phyloP scores from a whole-genome alignment of 2,888 invertebrate species.

The Operophtera brumata region DNA sequence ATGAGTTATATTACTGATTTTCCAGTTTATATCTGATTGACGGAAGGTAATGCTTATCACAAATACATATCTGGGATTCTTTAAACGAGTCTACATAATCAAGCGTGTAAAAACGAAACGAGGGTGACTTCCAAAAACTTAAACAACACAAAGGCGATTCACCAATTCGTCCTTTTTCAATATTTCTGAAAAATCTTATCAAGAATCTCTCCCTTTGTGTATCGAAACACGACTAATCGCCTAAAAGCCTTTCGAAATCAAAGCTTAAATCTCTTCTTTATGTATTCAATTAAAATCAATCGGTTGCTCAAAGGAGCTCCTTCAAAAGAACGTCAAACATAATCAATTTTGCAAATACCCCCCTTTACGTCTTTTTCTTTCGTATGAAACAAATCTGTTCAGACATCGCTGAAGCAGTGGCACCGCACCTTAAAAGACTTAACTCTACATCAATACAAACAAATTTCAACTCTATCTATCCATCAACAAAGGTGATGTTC shows the following conservation, averaged over 20 bases:
- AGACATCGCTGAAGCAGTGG: slow-evolving; percentile 42
- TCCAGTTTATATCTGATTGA: no score
- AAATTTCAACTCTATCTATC: slow-evolving; percentile 18
- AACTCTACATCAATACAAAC: not conserved
- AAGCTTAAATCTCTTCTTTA: slow-evolving; percentile 49
- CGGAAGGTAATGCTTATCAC: no score
- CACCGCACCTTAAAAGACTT: slow-evolving; percentile 27
- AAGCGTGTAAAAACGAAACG: no score
- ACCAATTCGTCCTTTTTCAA: no score
- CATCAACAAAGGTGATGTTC: slow-evolving; percentile 6
- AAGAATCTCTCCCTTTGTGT: slow-evolving; percentile 49
- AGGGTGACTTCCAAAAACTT: no score
- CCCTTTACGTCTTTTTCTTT: slow-evolving; percentile 61
- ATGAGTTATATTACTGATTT: no score
- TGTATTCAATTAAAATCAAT: slow-evolving; percentile 75
- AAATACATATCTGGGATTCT: no score
- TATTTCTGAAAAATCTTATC: slow-evolving; percentile 6
- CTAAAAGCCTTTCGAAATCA: slow-evolving; percentile 51
- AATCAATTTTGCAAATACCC: slow-evolving; percentile 78
- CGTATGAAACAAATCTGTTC: slow-evolving; percentile 65
- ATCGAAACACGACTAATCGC: slow-evolving; percentile 56
- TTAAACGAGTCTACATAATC: no score
- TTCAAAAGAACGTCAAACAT: slow-evolving; percentile 74
- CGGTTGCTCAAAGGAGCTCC: slow-evolving; percentile 54
- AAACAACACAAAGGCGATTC: no score